Base-by-base conservation (phyloP, 2,888 invertebrate genomes). In the Chromoteleia sp. region DNA sequence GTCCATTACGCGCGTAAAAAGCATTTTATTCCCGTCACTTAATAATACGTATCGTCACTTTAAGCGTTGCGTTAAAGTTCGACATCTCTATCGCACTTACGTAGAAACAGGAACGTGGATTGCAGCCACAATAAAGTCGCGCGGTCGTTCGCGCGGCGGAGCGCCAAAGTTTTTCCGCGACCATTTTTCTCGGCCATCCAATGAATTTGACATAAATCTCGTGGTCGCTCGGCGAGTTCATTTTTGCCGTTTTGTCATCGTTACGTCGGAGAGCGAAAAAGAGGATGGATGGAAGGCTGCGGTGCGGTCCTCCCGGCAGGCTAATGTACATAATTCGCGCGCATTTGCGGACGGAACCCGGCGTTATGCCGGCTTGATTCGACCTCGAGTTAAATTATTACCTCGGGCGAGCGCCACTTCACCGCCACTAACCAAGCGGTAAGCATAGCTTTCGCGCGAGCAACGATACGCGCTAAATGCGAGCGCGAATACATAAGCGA, bases 341-440 rank as follows among this genome's bases (percentile, higher is more conserved):
- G 48, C 41, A 65, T 71, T 71, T 70, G 75, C 63, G 70, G 73
- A 75, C 73, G 78, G 43, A 63, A 48, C 56, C 70, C 65, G 85
- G 85, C 85, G 87, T 86, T 88, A 84, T 85, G 86, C 85, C 85
- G 84, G 85, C 87, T 87, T 87, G 89, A 89, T 88, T 88, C 87
- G 87, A 87, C 88, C 88, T 84, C 85, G 85, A 84, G 88, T 86
- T 89, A 88, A 89, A 89, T 89, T 89, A 89, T 89, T 89, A 86
- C 86, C 85, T 30, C 59, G 85, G 81, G 82, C 86, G 81, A 85
- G 76, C 84, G 87, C 84, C 86, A 83, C 85, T 85, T 86, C 80
- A 84, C 77, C 82, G 84, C 82, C 77, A 63, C 70, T 77, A 82
- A 85, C 83, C 80, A 74, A 79, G 56, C 80, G 68, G 74, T 59